Base-by-base conservation (phyloP, 2,797 vertebrate genomes). In the Poliocrania exsul region DNA sequence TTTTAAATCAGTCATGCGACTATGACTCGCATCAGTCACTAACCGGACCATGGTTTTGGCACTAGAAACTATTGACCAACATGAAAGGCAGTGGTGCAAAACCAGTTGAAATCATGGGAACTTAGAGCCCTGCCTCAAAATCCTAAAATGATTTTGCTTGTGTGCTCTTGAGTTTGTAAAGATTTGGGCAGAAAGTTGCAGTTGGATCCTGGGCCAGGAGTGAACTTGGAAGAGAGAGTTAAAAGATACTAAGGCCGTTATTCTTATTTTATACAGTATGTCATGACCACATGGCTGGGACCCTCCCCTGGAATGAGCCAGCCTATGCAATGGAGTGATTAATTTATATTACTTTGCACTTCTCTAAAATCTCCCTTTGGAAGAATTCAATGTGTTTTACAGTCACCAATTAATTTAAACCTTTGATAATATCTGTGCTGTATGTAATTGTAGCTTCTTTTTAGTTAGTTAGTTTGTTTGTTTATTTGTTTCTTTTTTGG, bases 291-390 rank as follows among this genome's bases (percentile, higher is more conserved):
- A 8, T 11, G 13, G 40, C 81, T 85, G 84, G 70, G 89, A 83
- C 81, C 85, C 69, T 92, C 72, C 80, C 80, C 73, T 92, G 91
- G 80, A 95, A 84, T 64, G 56, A 92, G 64, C 44, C 54, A 88
- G 66, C 47, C 49, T 35, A 60, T 42, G 61, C 92, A 93, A 85
- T 58, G 60, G 37, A 85, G 87, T 94, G 91, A 92, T 96, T 96
- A 94, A 96, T 95, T 94, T 88, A 71, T 91, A 84, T 91, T 88
- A 92, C 78, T 96, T 90, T 81, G 81, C 90, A 74, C 71, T 95
- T 93, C 80, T 88, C 51, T 86, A 69, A 93, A 96, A 73, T 94
- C 90, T 96, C 81, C 73, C 67, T 94, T 93, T 84, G 92, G 87
- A 94, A 81, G 70, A 86, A 60, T 64, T 92, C 56, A 37, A 72